phyloP scores from a whole-genome alignment of 2,888 invertebrate genomes.

The Carterocephalus palaemon region DNA sequence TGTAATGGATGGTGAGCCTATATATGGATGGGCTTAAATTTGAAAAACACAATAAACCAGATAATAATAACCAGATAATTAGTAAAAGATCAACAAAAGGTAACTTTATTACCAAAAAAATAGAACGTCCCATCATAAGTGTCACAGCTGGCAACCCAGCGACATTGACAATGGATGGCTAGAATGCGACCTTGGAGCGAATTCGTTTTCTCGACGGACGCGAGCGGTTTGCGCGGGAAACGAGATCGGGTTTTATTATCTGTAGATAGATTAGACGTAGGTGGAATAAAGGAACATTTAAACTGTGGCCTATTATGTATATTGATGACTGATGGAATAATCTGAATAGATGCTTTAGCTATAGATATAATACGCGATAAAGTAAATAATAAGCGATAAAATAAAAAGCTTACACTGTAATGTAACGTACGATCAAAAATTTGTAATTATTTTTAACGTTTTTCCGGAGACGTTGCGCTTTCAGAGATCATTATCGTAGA shows the following conservation, averaged over 20 bases:
- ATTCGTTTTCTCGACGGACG: slow-evolving; percentile 58
- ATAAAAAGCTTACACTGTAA: too few species aligned
- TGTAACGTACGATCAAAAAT: too few species aligned
- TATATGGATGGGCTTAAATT: too few species aligned
- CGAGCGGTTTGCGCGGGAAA: slow-evolving; percentile 59
- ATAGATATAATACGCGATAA: too few species aligned
- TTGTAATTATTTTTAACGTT: too few species aligned
- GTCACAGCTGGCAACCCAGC: slow-evolving; percentile 29
- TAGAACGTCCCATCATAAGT: slow-evolving; percentile 6
- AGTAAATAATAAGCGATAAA: too few species aligned
- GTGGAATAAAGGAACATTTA: slow-evolving; percentile 15
- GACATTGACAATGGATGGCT: slow-evolving; percentile 76
- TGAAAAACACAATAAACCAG: too few species aligned
- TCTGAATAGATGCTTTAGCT: slow-evolving; percentile 44
- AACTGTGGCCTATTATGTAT: slow-evolving; percentile 24
- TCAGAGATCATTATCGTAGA: too few species aligned
- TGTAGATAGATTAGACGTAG: slow-evolving; percentile 43
- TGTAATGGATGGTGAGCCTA: too few species aligned
- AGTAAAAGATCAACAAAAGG: not conserved
- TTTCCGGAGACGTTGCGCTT: too few species aligned
- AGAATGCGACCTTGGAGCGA: slow-evolving; percentile 75
- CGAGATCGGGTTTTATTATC: slow-evolving; percentile 50
- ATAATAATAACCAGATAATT: not conserved
- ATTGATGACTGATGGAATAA: slow-evolving; percentile 3
- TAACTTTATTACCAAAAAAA: too few species aligned